Conservation (phyloP, 1,140 invertebrate species). For the Sitobion miscanthi region DNA sequence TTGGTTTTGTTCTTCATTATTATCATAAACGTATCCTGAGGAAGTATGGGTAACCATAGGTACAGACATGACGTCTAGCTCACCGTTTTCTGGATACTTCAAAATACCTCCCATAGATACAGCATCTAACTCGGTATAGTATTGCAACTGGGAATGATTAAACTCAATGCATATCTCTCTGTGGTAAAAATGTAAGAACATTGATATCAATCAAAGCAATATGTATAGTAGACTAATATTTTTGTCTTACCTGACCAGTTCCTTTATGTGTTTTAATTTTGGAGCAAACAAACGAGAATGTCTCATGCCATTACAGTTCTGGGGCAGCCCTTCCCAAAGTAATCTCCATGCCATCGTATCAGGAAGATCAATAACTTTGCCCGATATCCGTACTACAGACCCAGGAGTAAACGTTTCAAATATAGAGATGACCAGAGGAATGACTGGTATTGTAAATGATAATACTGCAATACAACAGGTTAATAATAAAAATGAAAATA, state of each 20-base stretch:
- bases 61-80: background rate
- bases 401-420: constrained; percentile 93
- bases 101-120: constrained; percentile 74
- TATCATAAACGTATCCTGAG: background rate
- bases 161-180: constrained; percentile 83
- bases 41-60: background rate
- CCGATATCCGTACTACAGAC: constrained; percentile 80
- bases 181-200: constrained; percentile 59
- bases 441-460: constrained; percentile 76
- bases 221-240: background rate
- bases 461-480: constrained; percentile 67
- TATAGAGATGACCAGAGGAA: constrained; percentile 77
- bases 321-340: constrained; percentile 77
- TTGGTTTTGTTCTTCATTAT: background rate
- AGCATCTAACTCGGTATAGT: constrained; percentile 89
- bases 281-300: constrained; percentile 79
- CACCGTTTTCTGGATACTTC: constrained; percentile 57
- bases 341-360: constrained; percentile 72
- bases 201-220: background rate
- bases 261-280: constrained; percentile 68
- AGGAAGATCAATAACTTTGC: constrained; percentile 39
- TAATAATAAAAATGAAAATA: background rate
- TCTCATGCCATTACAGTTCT: constrained; percentile 65
- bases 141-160: constrained; percentile 78
- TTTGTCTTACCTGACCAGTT: constrained; percentile 22